Conservation (phyloP, 1,140 invertebrate species). For the Zaprionus vittiger region DNA sequence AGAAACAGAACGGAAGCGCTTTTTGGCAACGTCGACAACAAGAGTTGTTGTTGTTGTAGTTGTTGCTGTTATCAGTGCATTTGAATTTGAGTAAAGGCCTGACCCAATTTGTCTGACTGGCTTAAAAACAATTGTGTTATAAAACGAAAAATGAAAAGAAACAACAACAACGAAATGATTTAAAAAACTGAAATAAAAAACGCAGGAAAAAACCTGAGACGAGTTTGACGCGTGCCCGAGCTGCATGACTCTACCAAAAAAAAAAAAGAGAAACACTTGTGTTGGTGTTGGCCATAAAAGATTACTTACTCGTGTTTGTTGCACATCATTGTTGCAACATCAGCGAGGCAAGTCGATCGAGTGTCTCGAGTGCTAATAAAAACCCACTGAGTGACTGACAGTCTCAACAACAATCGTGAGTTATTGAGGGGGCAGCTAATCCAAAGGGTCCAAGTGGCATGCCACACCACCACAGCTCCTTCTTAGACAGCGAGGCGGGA, state of each 20-base stretch:
- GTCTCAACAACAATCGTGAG: slow-evolving; percentile 77
- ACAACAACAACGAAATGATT: slow-evolving; percentile 1
- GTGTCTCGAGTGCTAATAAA: slow-evolving; percentile 71
- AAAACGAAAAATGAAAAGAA: slow-evolving; percentile 20
- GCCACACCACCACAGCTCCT: slow-evolving; percentile 29
- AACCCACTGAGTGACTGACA: slow-evolving; percentile 76
- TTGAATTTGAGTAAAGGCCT: slow-evolving; percentile 40
- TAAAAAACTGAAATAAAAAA: background rate
- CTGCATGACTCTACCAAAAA: slow-evolving; percentile 58
- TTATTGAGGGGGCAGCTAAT: slow-evolving; percentile 77
- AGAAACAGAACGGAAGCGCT: slow-evolving; percentile 72
- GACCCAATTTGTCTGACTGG: slow-evolving; percentile 46
- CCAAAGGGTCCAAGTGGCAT: slow-evolving; percentile 23
- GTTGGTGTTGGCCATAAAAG: slow-evolving; percentile 42
- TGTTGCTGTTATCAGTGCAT: slow-evolving; percentile 32
- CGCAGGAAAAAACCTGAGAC: slow-evolving; percentile 34
- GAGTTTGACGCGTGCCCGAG: slow-evolving; percentile 77
- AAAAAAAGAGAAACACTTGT: slow-evolving; percentile 34
- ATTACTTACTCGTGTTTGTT: slow-evolving; percentile 46
- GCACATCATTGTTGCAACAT: slow-evolving; percentile 83
- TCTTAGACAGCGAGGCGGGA: slow-evolving; percentile 61
- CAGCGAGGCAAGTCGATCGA: slow-evolving; percentile 63
- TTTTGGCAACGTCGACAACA: slow-evolving; percentile 60
- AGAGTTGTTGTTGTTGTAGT: slow-evolving; percentile 39
- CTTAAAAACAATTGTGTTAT: slow-evolving; percentile 33